Conservation (phyloP, 2,113 vertebrate genomes). For the Zeus faber region DNA sequence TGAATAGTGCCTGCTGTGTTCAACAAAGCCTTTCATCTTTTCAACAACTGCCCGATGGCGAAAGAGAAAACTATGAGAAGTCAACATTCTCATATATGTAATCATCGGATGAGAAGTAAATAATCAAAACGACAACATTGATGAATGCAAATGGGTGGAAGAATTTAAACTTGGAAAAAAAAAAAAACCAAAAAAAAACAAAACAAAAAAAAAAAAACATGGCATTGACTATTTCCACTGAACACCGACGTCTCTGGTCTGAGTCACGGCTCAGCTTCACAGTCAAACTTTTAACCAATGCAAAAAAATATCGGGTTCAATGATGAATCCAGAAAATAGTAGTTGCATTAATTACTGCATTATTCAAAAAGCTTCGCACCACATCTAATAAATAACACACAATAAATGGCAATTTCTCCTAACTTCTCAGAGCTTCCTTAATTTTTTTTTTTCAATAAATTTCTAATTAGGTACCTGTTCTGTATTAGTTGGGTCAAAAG, state of each 20-base stretch:
- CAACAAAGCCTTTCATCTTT: conserved; percentile 37
- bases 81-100: conserved; percentile 16
- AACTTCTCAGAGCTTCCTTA: conserved; percentile 38
- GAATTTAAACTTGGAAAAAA: too few species aligned
- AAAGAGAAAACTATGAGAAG: conserved; percentile 1
- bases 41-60: conserved; percentile 15
- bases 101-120: conserved; percentile 18
- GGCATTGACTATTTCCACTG: conserved; percentile 35
- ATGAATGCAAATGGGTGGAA: too few species aligned
- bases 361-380: conserved; percentile 36
- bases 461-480: conserved; percentile 67
- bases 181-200: background rate
- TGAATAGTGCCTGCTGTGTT: conserved; percentile 42
- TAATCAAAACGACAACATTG: conserved; percentile 21
- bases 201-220: background rate
- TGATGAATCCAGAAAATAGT: conserved; percentile 12
- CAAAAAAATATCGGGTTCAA: conserved; percentile 13
- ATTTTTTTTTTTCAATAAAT: conserved; percentile 48
- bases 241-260: conserved; percentile 33
- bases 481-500: conserved; percentile 51
- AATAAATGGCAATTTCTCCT: conserved; percentile 58
- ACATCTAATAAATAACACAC: conserved; percentile 52
- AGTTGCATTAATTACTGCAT: conserved; percentile 24
- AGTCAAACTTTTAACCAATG: conserved; percentile 22
- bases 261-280: conserved; percentile 13